Evolutionary conservation across 1,140 invertebrate genomes (phyloP).

Genomic region (Ostrea denselamellosa): DNA sequence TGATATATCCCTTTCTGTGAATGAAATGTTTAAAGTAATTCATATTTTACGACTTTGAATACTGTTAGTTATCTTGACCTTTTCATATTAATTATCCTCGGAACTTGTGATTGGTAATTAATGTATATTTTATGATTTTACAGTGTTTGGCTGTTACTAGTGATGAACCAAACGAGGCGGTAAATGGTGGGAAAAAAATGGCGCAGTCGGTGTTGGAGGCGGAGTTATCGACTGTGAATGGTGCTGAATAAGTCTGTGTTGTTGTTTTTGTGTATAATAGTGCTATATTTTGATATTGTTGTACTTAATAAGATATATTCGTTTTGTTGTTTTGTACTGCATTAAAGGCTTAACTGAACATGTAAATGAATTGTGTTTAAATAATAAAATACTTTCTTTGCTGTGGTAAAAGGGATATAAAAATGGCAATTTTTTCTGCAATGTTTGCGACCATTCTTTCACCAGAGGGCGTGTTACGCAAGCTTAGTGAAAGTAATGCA

Average conservation of each 20-base stretch:
- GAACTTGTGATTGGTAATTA: neutral
- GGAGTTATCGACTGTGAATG: slow-evolving; percentile 6
- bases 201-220: neutral
- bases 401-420: too few species aligned
- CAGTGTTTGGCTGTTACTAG: neutral
- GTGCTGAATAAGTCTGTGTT: neutral
- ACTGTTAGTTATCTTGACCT: neutral
- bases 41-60: too few species aligned
- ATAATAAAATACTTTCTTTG: too few species aligned
- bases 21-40: too few species aligned
- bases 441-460: too few species aligned
- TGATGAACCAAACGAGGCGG: neutral
- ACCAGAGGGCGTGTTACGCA: too few species aligned
- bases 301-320: neutral
- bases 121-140: neutral
- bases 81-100: neutral
- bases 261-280: neutral
- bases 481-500: too few species aligned
- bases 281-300: slow-evolving; percentile 36
- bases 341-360: too few species aligned
- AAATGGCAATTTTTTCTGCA: too few species aligned
- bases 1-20: too few species aligned
- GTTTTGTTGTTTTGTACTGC: too few species aligned
- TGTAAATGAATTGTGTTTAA: too few species aligned
- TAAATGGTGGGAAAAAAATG: neutral